Percentiles rank a stretch among this genome's conserved stretches.
Evolutionary conservation across 1,140 invertebrate species (phyloP).

Genomic region (Branchinecta lindahli): DNA sequence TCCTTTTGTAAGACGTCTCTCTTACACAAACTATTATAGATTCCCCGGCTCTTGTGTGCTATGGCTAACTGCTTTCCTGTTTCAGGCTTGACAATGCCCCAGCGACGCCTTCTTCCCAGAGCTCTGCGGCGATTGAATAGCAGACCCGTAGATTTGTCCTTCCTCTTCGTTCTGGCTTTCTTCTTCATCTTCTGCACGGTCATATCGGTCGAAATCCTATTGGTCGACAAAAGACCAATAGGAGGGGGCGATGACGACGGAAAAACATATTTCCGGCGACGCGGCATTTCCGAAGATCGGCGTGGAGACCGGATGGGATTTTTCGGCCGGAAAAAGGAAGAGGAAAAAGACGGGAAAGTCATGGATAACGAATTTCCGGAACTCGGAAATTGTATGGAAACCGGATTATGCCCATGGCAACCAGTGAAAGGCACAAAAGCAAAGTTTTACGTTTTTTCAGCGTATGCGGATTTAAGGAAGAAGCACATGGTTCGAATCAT

Average conservation of each 20-base stretch:
- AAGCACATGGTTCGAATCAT: constrained; percentile 54
- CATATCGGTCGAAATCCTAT: background rate
- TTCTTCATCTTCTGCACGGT: constrained; percentile 6
- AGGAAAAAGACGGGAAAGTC: background rate
- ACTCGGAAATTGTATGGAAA: constrained; percentile 12
- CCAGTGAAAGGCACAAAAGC: constrained; percentile 30
- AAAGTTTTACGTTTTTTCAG: constrained; percentile 82
- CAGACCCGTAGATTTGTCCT: background rate
- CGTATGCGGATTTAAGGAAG: constrained; percentile 42
- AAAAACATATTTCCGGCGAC: background rate
- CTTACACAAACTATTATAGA: no score
- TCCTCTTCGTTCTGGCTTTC: background rate
- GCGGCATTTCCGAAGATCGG: background rate
- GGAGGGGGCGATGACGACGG: background rate
- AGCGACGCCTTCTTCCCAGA: background rate
- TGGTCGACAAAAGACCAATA: background rate
- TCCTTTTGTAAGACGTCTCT: no score
- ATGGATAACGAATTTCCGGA: constrained; percentile 1
- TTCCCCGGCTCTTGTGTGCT: no score
- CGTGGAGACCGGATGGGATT: background rate
- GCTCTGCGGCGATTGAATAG: background rate
- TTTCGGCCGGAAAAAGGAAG: background rate
- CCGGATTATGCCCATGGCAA: constrained; percentile 28
- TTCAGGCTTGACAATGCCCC: background rate
- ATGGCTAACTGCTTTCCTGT: background rate